Evolutionary conservation across 2,888 invertebrate genomes (phyloP).

Genomic region (Rhopalosiphum nymphaeae): DNA sequence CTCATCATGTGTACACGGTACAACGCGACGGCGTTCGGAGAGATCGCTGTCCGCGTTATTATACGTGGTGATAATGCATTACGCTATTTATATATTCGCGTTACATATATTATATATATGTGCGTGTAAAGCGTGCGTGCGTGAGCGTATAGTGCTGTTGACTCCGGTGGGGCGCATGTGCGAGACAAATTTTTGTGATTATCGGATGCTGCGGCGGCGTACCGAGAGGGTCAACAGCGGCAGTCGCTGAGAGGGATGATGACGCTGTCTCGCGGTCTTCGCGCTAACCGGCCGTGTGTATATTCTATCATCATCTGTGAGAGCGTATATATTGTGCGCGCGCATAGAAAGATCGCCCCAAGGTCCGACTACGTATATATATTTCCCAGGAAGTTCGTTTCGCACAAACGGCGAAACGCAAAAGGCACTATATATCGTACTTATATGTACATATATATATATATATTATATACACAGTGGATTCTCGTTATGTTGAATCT

Average conservation of each 20-base stretch:
- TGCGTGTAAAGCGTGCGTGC: background rate
- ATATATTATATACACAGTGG: no score
- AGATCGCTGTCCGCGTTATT: background rate
- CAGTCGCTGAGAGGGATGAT: background rate
- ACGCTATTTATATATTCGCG: background rate
- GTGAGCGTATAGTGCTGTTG: background rate
- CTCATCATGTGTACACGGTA: background rate
- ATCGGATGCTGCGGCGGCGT: slow-evolving; percentile 46
- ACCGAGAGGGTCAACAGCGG: background rate
- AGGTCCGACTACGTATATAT: background rate
- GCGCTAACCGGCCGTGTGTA: background rate
- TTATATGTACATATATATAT: no score
- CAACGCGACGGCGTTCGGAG: background rate
- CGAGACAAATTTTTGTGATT: slow-evolving; percentile 46
- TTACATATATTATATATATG: background rate
- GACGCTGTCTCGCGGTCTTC: background rate
- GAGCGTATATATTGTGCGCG: background rate
- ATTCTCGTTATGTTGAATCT: no score
- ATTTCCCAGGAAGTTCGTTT: background rate
- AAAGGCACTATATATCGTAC: no score
- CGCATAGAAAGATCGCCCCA: background rate
- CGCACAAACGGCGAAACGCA: background rate
- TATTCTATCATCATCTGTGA: background rate
- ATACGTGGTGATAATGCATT: background rate
- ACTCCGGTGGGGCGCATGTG: slow-evolving; percentile 28